Conservation (phyloP, 2,113 vertebrate genomes). For the Carettochelys insculpta region DNA sequence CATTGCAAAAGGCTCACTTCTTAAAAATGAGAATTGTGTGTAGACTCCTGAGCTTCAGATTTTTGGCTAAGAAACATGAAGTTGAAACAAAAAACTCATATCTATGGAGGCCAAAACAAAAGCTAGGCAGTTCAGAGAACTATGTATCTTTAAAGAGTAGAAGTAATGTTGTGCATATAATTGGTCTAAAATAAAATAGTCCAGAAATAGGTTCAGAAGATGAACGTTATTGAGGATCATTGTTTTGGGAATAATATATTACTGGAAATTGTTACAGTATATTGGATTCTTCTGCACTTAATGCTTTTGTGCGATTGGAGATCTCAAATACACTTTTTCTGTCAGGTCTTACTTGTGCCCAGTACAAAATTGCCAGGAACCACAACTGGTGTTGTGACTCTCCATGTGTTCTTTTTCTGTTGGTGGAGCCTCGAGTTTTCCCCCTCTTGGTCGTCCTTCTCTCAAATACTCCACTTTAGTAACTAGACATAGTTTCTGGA, state of each 20-base stretch:
- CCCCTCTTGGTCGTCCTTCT: neutral
- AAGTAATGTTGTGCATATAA: neutral
- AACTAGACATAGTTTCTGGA: neutral
- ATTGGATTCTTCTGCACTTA: too few relatives aligned
- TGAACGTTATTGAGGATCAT: neutral
- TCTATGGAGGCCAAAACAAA: neutral
- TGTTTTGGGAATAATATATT: neutral
- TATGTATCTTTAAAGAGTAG: neutral
- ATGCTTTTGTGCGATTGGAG: neutral
- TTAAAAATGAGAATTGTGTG: neutral
- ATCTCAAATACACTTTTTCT: neutral
- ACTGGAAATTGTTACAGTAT: neutral
- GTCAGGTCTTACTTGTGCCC: neutral
- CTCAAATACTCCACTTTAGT: neutral
- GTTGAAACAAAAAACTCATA: neutral
- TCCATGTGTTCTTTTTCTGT: neutral
- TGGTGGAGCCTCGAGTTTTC: neutral
- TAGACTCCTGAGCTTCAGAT: neutral
- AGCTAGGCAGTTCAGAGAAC: neutral
- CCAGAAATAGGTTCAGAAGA: neutral
- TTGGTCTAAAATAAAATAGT: neutral
- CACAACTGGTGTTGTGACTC: neutral
- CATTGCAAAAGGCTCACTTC: neutral
- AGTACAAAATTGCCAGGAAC: neutral
- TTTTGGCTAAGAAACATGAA: neutral